Base-by-base conservation (phyloP, 2,888 invertebrate species). In the Bembecia ichneumoniformis region DNA sequence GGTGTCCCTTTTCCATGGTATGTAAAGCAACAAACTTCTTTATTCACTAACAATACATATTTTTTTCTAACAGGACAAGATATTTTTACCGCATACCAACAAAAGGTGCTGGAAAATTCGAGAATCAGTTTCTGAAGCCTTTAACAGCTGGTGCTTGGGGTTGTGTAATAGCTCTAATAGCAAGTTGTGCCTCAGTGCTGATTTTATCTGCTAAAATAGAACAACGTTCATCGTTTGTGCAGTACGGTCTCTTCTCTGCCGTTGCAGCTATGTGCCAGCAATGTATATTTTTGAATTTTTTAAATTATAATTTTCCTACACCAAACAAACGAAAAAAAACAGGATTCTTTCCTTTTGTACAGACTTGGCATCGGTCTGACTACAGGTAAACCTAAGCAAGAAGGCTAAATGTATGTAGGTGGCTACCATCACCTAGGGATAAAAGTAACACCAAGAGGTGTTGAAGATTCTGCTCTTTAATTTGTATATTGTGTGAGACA, bases 51-150 rank as follows among this genome's bases (percentile, higher is more conserved):
- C 9, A 28, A 28, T 28, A 28, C 28, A 28, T 28, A 28, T 9
- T 28, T 28, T n/a, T 28, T 9, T 28, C 9, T 28, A 28, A 1
- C 58, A 83, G 82, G 57, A 77, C 77, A 2, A 66, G 68, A 49
- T 83, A 74, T 46, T 82, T 66, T 61, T 82, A 82, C 52, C 66
- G 74, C 2, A 83, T 82, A 11, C 76, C 79, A 43, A 73, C 76
- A 0, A 53, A 58, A 2, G 82, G 83, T 0, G 60, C 75, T 20
- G 83, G 83, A 16, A 82, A 76, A 51, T 74, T 68, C 13, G 78
- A 82, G 57, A 82, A 83, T 54, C 79, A 87, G 55, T 88, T 89
- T 49, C 58, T 89, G 1, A 76, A 77, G 50, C 89, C 89, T 0
- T 66, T 89, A 3, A 74, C 81, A 10, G 20, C 58, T 0, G 68